Conservation (phyloP, 2,113 vertebrate species). For the Bos javanicus region DNA sequence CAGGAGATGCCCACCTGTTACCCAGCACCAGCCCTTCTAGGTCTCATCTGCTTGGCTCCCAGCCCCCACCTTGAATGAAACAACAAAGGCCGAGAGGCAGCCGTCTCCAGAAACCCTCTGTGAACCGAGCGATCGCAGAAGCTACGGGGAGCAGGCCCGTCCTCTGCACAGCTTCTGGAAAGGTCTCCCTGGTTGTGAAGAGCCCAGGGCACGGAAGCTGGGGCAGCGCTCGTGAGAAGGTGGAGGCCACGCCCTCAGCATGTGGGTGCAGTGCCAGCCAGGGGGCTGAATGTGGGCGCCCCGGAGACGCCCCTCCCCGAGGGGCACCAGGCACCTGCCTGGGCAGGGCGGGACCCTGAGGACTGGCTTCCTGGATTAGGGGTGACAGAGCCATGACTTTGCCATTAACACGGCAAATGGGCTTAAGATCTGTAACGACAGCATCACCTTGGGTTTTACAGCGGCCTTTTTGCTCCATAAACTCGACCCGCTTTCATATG, state of each 20-base stretch:
- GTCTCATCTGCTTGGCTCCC: neutral
- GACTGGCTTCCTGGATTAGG: neutral
- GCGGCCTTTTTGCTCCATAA: slow-evolving; percentile 5
- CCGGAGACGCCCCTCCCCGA: neutral
- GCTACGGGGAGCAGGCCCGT: neutral
- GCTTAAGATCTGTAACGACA: neutral
- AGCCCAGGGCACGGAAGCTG: neutral
- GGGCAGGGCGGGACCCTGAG: neutral
- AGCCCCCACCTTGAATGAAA: neutral
- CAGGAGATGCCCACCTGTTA: neutral
- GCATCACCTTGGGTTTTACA: slow-evolving; percentile 28
- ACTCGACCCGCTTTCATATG: neutral
- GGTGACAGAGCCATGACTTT: neutral
- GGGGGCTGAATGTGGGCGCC: neutral
- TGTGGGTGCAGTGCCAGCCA: neutral
- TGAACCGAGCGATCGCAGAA: neutral
- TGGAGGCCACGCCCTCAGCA: neutral
- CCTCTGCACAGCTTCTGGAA: neutral
- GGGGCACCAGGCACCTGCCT: neutral
- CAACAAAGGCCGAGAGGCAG: neutral
- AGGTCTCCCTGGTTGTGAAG: neutral
- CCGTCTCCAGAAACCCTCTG: neutral
- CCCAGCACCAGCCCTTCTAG: neutral
- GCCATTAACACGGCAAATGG: neutral
- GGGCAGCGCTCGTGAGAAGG: neutral